phyloP scores from a whole-genome alignment of 2,113 vertebrate species.

The Girardinichthys multiradiatus region DNA sequence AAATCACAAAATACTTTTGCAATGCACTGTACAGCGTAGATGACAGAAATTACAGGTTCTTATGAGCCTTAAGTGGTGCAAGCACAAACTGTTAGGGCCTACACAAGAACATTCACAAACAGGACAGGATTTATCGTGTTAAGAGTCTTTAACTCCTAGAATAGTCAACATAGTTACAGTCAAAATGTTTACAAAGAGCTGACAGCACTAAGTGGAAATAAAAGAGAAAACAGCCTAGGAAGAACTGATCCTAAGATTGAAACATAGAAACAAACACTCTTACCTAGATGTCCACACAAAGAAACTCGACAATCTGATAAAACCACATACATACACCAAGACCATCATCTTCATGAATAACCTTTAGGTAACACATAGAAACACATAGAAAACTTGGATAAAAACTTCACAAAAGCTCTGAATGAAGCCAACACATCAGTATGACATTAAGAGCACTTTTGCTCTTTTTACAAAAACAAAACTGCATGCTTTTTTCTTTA shows the following conservation, averaged over 20 bases:
- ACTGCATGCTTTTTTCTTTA: not conserved
- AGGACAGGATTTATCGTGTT: not conserved
- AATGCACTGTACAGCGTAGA: not conserved
- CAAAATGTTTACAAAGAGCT: not conserved
- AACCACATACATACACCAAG: not conserved
- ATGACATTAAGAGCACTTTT: not conserved
- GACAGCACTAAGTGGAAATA: not conserved
- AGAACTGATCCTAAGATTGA: not conserved
- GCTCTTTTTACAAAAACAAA: not conserved
- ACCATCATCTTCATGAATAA: not conserved
- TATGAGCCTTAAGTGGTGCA: not conserved
- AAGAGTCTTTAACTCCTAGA: not conserved
- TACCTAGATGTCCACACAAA: not conserved
- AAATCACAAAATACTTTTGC: not conserved
- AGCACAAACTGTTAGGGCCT: not conserved
- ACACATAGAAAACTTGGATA: not conserved
- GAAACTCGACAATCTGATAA: not conserved
- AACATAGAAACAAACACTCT: not conserved
- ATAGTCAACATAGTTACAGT: too few relatives aligned
- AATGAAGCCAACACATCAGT: not conserved
- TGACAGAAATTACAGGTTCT: not conserved
- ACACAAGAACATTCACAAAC: not conserved
- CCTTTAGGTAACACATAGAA: not conserved
- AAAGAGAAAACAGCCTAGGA: not conserved
- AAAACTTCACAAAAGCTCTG: not conserved